Conservation (phyloP, 2,888 invertebrate species). For the Lepidocyrtinus sp. region DNA sequence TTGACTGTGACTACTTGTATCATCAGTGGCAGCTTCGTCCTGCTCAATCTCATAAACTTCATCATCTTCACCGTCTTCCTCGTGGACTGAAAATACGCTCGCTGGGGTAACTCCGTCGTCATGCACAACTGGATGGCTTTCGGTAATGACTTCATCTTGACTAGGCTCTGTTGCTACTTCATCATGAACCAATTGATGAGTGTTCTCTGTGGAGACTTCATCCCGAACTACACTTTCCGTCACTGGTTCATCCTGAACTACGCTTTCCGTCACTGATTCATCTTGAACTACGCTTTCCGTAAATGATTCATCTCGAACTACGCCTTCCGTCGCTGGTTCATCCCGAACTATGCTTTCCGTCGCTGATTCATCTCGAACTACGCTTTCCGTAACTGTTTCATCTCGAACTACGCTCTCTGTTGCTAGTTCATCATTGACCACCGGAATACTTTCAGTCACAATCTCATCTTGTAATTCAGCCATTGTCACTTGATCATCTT, state of each 20-base stretch:
- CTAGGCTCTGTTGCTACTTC: not conserved
- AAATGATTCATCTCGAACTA: not conserved
- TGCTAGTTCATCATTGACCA: not conserved
- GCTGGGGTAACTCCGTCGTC: not conserved
- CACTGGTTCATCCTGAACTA: not conserved
- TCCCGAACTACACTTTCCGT: not conserved
- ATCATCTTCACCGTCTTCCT: not conserved
- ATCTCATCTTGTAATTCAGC: too few species aligned
- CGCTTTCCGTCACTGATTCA: not conserved
- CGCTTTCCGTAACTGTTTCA: not conserved
- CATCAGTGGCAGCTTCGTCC: conserved; percentile 9
- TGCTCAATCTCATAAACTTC: not conserved
- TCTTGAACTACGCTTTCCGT: not conserved
- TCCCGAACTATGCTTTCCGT: not conserved
- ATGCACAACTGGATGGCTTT: not conserved
- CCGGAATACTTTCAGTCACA: not conserved
- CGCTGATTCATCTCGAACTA: not conserved
- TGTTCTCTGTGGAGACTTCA: not conserved
- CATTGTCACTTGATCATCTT: too few species aligned
- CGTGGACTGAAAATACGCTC: not conserved
- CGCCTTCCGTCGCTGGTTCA: not conserved
- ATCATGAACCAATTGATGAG: not conserved
- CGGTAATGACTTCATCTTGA: not conserved
- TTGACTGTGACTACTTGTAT: too few species aligned
- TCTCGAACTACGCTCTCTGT: not conserved